These are phyloP conservation scores for Aldrovandia affinis DNA, from an alignment of 2,797 vertebrate genomes.

Conservation along the genomic window DNA sequence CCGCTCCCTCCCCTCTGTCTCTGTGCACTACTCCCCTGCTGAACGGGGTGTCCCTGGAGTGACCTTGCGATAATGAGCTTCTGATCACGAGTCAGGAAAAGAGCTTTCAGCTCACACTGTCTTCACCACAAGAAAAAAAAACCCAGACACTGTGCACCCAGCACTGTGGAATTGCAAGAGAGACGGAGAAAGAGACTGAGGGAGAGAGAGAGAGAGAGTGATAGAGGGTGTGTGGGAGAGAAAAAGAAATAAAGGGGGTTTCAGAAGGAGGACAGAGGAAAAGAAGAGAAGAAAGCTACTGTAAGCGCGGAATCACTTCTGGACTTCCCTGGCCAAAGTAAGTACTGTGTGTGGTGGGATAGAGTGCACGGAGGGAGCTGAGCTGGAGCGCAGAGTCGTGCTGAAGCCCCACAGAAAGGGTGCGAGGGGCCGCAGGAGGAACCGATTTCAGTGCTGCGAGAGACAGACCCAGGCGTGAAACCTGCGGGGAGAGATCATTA, in stretches of 20 bases:
- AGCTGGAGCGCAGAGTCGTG: not conserved
- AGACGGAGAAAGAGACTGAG: conserved; percentile 66
- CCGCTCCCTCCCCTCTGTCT: conserved; percentile 33
- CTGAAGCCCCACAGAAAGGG: not conserved
- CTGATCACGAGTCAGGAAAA: conserved; percentile 77
- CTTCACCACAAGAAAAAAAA: conserved; percentile 38
- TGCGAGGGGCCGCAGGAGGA: not conserved
- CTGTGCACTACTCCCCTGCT: conserved; percentile 50
- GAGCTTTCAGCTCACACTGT: conserved; percentile 64
- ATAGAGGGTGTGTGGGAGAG: conserved; percentile 63
- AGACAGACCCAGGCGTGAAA: conserved; percentile 1
- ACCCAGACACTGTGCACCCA: conserved; percentile 53
- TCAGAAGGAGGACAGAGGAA: conserved; percentile 16
- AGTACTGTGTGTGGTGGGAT: conserved; percentile 52
- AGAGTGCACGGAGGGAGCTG: conserved; percentile 19
- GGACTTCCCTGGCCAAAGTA: conserved; percentile 72
- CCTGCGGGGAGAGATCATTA: not conserved
- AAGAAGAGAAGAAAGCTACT: conserved; percentile 53
- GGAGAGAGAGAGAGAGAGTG: conserved; percentile 61
- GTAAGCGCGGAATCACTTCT: conserved; percentile 64
- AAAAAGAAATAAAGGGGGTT: conserved; percentile 49
- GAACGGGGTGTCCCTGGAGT: conserved; percentile 70
- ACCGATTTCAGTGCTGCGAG: conserved; percentile 37
- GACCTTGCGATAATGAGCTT: conserved; percentile 81
- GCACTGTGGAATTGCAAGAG: conserved; percentile 60